These are phyloP conservation scores for Syritta pipiens DNA, from an alignment of 2,888 invertebrate species.

Conservation along the genomic window DNA sequence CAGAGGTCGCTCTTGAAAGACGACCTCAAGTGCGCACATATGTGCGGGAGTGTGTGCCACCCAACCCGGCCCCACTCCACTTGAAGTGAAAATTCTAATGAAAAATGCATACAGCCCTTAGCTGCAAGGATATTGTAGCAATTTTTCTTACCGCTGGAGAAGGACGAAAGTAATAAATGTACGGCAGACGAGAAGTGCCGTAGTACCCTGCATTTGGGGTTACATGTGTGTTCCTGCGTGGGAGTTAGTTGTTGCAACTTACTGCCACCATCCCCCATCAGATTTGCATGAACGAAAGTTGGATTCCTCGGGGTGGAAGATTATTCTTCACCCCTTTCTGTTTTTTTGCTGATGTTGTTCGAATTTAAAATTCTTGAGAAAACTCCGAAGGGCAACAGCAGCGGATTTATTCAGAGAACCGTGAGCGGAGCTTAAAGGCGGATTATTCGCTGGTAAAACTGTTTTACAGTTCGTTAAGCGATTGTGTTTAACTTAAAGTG, in stretches of 20 bases:
- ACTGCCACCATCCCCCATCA: too few species aligned
- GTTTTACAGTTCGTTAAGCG: slow-evolving; percentile 40
- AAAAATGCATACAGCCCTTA: slow-evolving; percentile 51
- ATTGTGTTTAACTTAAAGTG: slow-evolving; percentile 10
- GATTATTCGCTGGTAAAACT: slow-evolving; percentile 16
- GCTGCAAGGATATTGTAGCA: slow-evolving; percentile 54
- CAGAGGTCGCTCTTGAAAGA: too few species aligned
- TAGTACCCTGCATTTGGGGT: slow-evolving; percentile 52
- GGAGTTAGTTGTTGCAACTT: slow-evolving; percentile 46
- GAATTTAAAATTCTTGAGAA: slow-evolving; percentile 36
- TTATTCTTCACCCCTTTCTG: slow-evolving; percentile 21
- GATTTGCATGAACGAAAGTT: slow-evolving; percentile 44
- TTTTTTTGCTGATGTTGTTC: slow-evolving; percentile 21
- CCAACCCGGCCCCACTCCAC: not conserved
- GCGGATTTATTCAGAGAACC: not conserved
- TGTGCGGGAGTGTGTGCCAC: too few species aligned
- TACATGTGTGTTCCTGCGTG: slow-evolving; percentile 20
- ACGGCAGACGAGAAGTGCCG: slow-evolving; percentile 43
- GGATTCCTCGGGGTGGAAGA: slow-evolving; percentile 13
- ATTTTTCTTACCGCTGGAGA: slow-evolving; percentile 35
- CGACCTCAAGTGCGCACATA: too few species aligned
- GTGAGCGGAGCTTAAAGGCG: slow-evolving; percentile 5
- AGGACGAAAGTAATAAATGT: slow-evolving; percentile 65
- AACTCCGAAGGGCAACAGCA: not conserved
- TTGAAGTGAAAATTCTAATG: slow-evolving; percentile 30